Evolutionary conservation across 30 jellyfish, hydroid and myxozoan species (phyloP).

Genomic region (Rhopilema esculentum): DNA sequence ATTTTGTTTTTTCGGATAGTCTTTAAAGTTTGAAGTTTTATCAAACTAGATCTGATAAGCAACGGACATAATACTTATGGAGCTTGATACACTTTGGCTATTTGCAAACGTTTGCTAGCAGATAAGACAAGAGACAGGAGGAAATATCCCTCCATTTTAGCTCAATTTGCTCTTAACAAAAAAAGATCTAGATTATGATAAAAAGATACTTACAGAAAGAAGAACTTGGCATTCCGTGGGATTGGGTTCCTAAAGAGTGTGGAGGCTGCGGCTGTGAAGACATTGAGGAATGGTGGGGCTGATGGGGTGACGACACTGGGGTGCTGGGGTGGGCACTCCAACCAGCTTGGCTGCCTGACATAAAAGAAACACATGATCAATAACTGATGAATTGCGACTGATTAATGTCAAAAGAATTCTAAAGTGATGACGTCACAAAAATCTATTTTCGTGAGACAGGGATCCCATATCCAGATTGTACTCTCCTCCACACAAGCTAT

Average conservation of each 20-base stretch:
- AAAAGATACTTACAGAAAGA: constrained; percentile 3
- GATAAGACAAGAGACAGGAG: no score
- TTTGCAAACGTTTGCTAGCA: no score
- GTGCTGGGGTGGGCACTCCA: constrained; percentile 67
- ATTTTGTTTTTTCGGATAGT: no score
- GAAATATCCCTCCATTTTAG: no score
- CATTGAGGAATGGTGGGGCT: constrained; percentile 59
- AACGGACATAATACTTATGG: no score
- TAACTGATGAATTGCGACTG: background rate
- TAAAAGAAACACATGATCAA: background rate
- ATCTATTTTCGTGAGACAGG: background rate
- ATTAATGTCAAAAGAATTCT: background rate
- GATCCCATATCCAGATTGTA: no score
- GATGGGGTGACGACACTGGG: constrained; percentile 65
- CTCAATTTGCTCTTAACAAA: background rate
- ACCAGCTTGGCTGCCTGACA: constrained; percentile 47
- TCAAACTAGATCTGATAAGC: no score
- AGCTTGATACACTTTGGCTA: no score
- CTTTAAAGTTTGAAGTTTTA: no score
- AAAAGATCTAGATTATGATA: background rate
- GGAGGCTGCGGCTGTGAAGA: constrained; percentile 40
- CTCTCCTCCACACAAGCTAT: no score
- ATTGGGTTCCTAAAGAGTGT: constrained; percentile 45
- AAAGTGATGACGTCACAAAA: no score
- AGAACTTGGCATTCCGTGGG: constrained; percentile 40